A percentile compares a stretch with the other conserved stretches of the same genome.
Conservation (phyloP, 1,140 invertebrate genomes). For the Drosophila busckii region DNA sequence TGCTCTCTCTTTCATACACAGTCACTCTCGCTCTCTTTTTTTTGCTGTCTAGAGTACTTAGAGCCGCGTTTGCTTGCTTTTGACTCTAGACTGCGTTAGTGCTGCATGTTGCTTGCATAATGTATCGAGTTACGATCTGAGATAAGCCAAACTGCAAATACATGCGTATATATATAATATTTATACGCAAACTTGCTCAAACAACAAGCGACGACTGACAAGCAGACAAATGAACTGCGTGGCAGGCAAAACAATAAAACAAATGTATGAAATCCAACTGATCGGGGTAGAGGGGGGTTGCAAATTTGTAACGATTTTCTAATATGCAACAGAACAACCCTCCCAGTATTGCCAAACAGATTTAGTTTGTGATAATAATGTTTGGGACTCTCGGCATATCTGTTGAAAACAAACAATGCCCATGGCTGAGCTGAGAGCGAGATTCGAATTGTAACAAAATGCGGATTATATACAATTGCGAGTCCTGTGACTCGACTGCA, state of each 20-base stretch:
- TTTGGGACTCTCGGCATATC: slow-evolving; percentile 40
- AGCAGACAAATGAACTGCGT: slow-evolving; percentile 56
- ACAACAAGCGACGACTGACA: slow-evolving; percentile 48
- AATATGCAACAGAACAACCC: slow-evolving; percentile 69
- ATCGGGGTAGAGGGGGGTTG: slow-evolving; percentile 1
- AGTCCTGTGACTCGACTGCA: slow-evolving; percentile 29
- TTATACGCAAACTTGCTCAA: slow-evolving; percentile 76
- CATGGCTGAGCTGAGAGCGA: slow-evolving; percentile 13
- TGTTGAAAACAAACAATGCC: slow-evolving; percentile 56
- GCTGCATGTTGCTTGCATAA: too few species aligned
- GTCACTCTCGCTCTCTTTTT: background rate
- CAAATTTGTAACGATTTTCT: slow-evolving; percentile 74
- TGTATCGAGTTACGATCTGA: slow-evolving; percentile 70
- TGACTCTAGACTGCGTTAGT: too few species aligned
- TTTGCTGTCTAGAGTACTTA: slow-evolving; percentile 11
- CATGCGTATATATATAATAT: slow-evolving; percentile 72
- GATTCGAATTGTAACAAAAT: slow-evolving; percentile 64
- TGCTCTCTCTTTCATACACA: background rate
- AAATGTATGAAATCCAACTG: slow-evolving; percentile 24
- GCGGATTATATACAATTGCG: slow-evolving; percentile 51
- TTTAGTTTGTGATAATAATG: slow-evolving; percentile 44
- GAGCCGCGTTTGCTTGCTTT: slow-evolving; percentile 8
- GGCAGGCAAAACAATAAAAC: slow-evolving; percentile 53
- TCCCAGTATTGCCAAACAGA: slow-evolving; percentile 8
- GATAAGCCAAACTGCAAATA: slow-evolving; percentile 72